Evolutionary conservation across 2,113 vertebrate species (phyloP), one percentile per base, ranked within the genome.

Genomic region (Triplophysa siluroides): DNA sequence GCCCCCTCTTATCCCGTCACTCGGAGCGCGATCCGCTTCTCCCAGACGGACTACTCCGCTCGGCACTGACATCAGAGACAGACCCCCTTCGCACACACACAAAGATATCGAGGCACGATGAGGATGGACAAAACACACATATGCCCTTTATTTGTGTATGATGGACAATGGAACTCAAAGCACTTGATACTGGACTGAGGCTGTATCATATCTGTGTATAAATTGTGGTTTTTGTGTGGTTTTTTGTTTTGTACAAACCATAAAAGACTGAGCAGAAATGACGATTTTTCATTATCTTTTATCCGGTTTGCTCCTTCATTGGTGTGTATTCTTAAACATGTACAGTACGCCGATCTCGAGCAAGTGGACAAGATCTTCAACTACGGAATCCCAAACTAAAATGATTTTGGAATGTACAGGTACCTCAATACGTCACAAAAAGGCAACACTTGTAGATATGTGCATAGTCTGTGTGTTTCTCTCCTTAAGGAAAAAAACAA

Each of bases 21-120:
- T 98, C 90, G 96, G 96, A 21, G 92, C 93, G 45, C 93, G 96
- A 75, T 94, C 96, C 0, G 92, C 92, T 62, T 98, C 97, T 7
- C 97, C 96, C 58, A 89, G 96, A 88, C 96, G 97, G 96, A 99
- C 97, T 95, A 97, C 95, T 10, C 95, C 97, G 85, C 88, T 98
- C 91, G 90, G 93, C 0, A 81, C 96, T 72, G 97, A 99, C 89
- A 95, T 97, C 83, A 93, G 97, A 89, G 97, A 98, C 91, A 93
- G 96, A 89, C 92, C 96, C 0, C 89, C 95, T 60, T 95, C 94
- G 67, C 95, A 95, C 86, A 93, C 94, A 23, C 96, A 98, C 89
- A 99, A 99, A 93, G 96, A 99, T 90, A 98, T 99, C 0, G 97
- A 99, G 87, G 97, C 97, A 3, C 96, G 97, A 86, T 99, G 93